Conservation (phyloP, 2,113 vertebrate species). For the Malurus alboscapulatus region DNA sequence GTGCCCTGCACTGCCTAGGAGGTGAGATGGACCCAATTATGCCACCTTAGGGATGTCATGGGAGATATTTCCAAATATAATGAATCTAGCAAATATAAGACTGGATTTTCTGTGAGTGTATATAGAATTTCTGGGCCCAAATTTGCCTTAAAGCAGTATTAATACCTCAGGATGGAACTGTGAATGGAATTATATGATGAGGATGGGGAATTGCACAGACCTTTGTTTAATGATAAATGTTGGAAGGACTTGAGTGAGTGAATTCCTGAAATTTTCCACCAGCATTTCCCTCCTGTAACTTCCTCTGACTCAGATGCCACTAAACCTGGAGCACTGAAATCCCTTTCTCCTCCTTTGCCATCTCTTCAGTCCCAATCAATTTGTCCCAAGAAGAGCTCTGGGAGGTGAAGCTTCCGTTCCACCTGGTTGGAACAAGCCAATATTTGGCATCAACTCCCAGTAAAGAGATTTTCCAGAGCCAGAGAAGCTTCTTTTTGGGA, state of each 20-base stretch:
- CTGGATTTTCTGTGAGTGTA: rapidly evolving
- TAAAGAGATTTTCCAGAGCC: background rate
- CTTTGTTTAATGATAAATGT: background rate
- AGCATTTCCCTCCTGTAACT: background rate
- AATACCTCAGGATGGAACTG: background rate
- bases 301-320: background rate
- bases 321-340: background rate
- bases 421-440: background rate
- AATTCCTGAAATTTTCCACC: background rate
- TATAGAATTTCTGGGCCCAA: background rate
- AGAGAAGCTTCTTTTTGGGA: background rate
- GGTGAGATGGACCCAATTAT: background rate
- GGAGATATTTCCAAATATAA: background rate
- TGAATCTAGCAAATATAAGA: no score
- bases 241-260: background rate
- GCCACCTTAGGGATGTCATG: background rate
- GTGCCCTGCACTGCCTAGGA: background rate
- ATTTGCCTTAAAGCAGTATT: background rate
- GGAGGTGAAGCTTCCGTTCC: background rate
- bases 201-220: rapidly evolving
- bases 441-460: background rate
- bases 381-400: background rate
- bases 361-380: background rate
- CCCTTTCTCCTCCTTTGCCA: background rate
- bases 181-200: no score